These are phyloP conservation scores for Taeniopygia guttata DNA, from an alignment of 2,797 vertebrate species.

Conservation along the genomic window DNA sequence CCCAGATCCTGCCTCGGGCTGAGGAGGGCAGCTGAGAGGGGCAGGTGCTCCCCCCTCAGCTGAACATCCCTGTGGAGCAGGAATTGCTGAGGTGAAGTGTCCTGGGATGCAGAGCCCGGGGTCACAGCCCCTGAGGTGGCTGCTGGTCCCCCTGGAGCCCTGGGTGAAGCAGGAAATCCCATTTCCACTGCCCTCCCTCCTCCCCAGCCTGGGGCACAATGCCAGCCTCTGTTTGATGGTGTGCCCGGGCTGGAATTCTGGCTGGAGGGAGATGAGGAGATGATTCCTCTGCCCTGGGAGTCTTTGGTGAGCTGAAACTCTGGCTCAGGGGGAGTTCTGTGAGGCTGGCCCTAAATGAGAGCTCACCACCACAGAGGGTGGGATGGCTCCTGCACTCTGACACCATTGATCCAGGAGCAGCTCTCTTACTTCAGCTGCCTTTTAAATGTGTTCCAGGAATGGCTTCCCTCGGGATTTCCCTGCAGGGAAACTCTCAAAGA, in stretches of 20 bases:
- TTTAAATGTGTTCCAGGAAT: neutral
- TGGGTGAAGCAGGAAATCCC: neutral
- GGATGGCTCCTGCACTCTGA: neutral
- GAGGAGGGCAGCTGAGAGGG: neutral
- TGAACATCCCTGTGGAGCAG: neutral
- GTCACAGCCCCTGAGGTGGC: accelerated
- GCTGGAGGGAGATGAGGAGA: neutral
- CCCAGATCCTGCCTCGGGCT: neutral
- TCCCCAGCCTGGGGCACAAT: neutral
- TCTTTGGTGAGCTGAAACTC: neutral
- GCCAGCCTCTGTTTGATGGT: neutral
- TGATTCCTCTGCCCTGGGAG: neutral
- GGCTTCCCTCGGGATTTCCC: neutral
- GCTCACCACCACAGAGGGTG: neutral
- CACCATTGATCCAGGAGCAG: neutral
- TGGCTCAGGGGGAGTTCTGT: neutral
- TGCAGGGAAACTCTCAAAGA: conserved; percentile 8
- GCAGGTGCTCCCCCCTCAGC: neutral
- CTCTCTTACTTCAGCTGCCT: neutral
- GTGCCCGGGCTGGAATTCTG: neutral
- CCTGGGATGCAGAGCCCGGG: neutral
- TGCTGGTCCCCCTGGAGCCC: neutral
- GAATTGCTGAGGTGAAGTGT: neutral
- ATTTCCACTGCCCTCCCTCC: neutral
- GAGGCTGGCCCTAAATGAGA: neutral